phyloP scores from a whole-genome alignment of 2,797 vertebrate species.

The Leptoclinus maculatus region DNA sequence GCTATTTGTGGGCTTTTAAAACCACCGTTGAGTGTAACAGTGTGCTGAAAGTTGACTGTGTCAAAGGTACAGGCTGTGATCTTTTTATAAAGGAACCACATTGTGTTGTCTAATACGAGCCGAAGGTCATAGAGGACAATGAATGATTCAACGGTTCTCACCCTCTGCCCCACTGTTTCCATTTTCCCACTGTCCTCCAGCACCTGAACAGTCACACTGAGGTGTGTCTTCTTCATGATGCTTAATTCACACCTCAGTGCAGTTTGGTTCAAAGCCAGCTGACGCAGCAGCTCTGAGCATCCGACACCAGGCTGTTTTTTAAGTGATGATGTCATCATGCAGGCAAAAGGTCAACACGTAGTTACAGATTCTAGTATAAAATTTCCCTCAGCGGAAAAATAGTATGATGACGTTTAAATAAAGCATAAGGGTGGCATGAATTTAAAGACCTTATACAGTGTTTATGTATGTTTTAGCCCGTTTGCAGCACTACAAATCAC shows the following conservation, averaged over 20 bases:
- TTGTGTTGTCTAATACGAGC: background rate
- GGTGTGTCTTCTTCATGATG: background rate
- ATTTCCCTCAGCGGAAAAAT: no score
- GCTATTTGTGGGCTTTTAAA: background rate
- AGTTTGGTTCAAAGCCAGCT: background rate
- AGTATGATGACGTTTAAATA: background rate
- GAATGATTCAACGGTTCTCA: slow-evolving; percentile 1
- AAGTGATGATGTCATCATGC: background rate
- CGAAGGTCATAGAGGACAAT: background rate
- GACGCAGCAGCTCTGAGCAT: background rate
- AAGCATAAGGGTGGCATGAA: background rate
- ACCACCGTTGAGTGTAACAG: background rate
- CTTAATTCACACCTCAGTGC: background rate
- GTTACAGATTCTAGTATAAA: no score
- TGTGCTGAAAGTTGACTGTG: background rate
- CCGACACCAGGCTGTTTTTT: background rate
- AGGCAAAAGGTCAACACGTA: background rate
- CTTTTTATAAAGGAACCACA: background rate
- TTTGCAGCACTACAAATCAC: background rate
- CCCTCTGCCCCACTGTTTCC: background rate
- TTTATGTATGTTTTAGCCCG: background rate
- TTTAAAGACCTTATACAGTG: background rate
- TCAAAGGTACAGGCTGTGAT: background rate
- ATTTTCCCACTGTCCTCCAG: background rate
- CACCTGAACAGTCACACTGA: background rate